Percentiles rank a stretch among this genome's conserved stretches.
Conservation (phyloP, 1,140 invertebrate genomes). For the Apis dorsata region DNA sequence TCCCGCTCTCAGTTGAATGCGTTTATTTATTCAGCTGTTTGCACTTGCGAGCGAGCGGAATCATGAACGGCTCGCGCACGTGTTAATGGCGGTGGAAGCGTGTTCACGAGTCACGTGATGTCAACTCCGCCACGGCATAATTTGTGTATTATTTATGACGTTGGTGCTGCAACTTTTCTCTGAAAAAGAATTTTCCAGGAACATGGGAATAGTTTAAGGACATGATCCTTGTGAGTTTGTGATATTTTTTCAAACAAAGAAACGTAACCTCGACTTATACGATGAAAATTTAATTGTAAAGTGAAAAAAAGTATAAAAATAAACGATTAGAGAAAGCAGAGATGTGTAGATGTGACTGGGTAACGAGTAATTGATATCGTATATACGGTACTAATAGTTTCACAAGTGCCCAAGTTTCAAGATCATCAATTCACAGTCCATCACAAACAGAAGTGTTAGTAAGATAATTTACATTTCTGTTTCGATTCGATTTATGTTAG, state of each 20-base stretch:
- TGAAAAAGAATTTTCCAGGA: too few relatives aligned
- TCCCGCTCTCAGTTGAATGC: conserved; percentile 11
- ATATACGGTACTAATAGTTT: conserved; percentile 21
- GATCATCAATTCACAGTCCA: conserved; percentile 26
- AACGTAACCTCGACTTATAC: too few relatives aligned
- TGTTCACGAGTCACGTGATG: conserved; percentile 1
- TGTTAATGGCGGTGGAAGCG: conserved; percentile 5
- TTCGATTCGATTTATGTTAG: conserved; percentile 31
- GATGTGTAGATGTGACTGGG: background rate
- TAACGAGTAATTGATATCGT: conserved; percentile 15
- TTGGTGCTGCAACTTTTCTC: background rate
- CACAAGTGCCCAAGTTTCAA: conserved; percentile 16
- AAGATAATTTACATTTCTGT: conserved; percentile 23
- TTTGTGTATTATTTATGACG: conserved; percentile 6
- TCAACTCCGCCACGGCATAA: background rate
- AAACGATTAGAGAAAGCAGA: background rate
- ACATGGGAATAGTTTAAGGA: too few relatives aligned
- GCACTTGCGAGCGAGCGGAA: conserved; percentile 33
- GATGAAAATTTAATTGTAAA: too few relatives aligned
- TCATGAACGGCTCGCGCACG: background rate
- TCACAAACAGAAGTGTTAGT: conserved; percentile 18
- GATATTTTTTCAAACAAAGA: too few relatives aligned
- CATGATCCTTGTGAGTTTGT: too few relatives aligned
- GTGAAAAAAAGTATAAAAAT: too few relatives aligned
- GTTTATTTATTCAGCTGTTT: conserved; percentile 51